These are phyloP conservation scores for Plecturocebus donacophilus DNA, from an alignment of 2,113 vertebrate species.

Conservation along the genomic window DNA sequence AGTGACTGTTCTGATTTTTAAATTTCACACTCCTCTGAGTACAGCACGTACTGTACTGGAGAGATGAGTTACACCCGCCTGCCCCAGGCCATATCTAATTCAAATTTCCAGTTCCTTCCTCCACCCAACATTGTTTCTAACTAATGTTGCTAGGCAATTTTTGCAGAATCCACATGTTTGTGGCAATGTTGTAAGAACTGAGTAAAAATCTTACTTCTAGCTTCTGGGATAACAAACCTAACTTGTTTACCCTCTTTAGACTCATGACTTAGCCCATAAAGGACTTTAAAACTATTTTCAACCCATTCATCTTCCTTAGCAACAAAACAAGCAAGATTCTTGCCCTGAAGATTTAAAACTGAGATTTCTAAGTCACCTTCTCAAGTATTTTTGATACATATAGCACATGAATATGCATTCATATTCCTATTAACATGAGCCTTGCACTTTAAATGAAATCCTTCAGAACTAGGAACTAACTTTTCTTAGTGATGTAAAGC, in stretches of 20 bases:
- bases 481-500: conserved; percentile 25
- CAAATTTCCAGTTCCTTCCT: conserved; percentile 53
- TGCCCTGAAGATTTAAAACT: conserved; percentile 40
- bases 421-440: not conserved
- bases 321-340: conserved; percentile 14
- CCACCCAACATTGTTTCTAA: conserved; percentile 40
- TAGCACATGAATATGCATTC: not conserved
- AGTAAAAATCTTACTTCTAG: conserved; percentile 50
- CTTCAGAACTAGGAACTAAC: not conserved
- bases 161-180: conserved; percentile 56
- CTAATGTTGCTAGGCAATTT: conserved; percentile 71
- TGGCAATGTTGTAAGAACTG: conserved; percentile 56
- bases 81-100: conserved; percentile 36
- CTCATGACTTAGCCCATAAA: conserved; percentile 33
- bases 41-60: not conserved
- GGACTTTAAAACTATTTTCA: not conserved
- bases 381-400: conserved; percentile 10
- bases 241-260: conserved; percentile 57
- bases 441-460: not conserved
- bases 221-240: conserved; percentile 47
- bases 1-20: conserved; percentile 51
- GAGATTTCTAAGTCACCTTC: conserved; percentile 1
- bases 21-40: conserved; percentile 39
- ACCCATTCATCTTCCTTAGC: conserved; percentile 12
- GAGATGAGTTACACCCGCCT: conserved; percentile 26